Evolutionary conservation across 35 echinoderm and acorn worm species (phyloP), one percentile per base, ranked within the genome.

Genomic region (Apostichopus parvimensis): DNA sequence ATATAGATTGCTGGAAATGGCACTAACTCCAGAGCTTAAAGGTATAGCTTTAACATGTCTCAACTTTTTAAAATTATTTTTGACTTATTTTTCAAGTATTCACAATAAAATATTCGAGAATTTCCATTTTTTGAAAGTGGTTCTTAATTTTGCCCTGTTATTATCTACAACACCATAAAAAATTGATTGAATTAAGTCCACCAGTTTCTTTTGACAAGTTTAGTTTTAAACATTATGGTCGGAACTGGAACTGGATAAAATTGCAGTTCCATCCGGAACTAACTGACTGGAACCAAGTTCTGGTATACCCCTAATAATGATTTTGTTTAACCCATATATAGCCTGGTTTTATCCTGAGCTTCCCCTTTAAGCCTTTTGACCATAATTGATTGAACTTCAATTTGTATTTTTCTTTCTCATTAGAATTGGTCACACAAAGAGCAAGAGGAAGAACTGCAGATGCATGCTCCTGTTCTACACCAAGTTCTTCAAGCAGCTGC

Each of bases 391-490:
- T 66, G 1, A 14, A 79, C 9, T 79, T 53, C 20, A 79, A 79
- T 9, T 10, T 15, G 20, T 14, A 10, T 11, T 79, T 23, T n/a
- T 86, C 56, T 65, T 23, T 86, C 55, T 56, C 87, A 77, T 78
- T 23, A 92, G 94, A 11, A 78, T 26, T 95, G 65, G 90, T 92
- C 94, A 8, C 91, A 92, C 20, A 17, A 92, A 55, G 34, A 87
- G 6, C 89, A 95, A 92, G 94, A 92, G 66, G 17, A 65, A 25
- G 94, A 95, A 80, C 73, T 95, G 79, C 68, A 95, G 52, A 80
- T 79, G 23, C 82, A 92, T 8, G 94, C 90, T 17, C 90, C 94
- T 52, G 65, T 57, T 21, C 53, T 88, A 15, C 57, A 92, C 26
- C 8, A 91, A 79, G 83, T 81, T 79, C 53, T 88, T 13, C 71